Base-by-base conservation (phyloP, 2,797 vertebrate genomes). In the Mallotus villosus region DNA sequence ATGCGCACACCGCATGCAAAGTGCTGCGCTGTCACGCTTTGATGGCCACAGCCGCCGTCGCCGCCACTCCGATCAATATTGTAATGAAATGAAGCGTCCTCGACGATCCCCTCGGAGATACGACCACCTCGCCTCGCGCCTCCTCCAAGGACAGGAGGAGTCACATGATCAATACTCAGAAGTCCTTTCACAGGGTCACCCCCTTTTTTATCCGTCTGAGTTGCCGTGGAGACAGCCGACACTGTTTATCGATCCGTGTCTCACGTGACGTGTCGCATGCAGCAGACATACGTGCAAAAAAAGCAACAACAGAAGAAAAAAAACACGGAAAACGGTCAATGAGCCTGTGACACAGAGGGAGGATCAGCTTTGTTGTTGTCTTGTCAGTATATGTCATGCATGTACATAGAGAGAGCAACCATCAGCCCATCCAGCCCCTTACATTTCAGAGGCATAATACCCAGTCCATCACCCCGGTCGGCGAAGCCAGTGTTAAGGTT, bases 341-440 rank as follows among this genome's bases (percentile, higher is more conserved):
- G 37, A 41, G 37, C 37, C 37, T 11, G 37, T 41, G 37, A 41
- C 37, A 11, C 37, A 41, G 11, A 41, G 37, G 37, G 37, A 41
- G 9, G 37, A 41, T 41, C 1, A 11, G 9, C 37, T 41, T 55
- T 37, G 63, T 41, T 73, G 57, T 2, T 2, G 37, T 41, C 37
- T 12, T 61, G 58, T 67, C 11, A 27, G 63, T 67, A 67, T 66
- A 32, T 64, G 71, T 41, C 2, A 41, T 53, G 58, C 19, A 32
- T 62, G 60, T 41, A 41, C 8, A 12, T 41, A 41, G 8, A 12
- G 37, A 41, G 37, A 41, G 8, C 37, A 9, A 12, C 37, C 8
- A 41, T 41, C 37, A 41, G 37, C 6, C 37, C 37, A 41, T 41
- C 37, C 8, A 41, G 37, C 37, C 37, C 9, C 9, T 41, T 41